These are phyloP conservation scores for Palythoa heliodiscus DNA, from an alignment of 92 coral and sea anemone species.

Conservation along the genomic window DNA sequence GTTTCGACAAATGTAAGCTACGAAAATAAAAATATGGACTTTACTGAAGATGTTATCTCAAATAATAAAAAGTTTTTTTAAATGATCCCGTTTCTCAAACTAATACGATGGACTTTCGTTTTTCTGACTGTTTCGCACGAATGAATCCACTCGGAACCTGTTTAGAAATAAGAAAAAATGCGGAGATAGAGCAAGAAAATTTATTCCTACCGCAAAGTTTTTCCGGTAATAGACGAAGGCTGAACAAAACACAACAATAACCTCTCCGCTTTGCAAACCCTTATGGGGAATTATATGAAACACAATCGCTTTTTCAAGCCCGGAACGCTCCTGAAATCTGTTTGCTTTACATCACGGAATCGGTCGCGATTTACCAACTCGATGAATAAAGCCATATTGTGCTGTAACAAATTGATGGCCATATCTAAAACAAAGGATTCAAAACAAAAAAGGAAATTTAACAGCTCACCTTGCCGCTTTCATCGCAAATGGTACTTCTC, in stretches of 20 bases:
- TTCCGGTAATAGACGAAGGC: not conserved
- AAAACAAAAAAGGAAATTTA: not conserved
- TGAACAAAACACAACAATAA: not conserved
- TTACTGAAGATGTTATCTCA: not conserved
- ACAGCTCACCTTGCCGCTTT: conserved; percentile 68
- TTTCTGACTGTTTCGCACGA: not conserved
- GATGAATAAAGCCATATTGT: not conserved
- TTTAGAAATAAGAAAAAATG: not conserved
- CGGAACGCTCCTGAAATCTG: not conserved
- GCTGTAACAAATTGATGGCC: not conserved
- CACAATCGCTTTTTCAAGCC: not conserved
- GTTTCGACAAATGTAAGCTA: not conserved
- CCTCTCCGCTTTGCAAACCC: not conserved
- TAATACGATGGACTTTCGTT: not conserved
- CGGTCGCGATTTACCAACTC: not conserved
- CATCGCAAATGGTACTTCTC: conserved; percentile 83
- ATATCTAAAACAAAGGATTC: not conserved
- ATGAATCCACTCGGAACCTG: not conserved
- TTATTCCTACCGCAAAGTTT: not conserved
- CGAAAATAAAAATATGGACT: not conserved
- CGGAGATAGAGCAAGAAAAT: not conserved
- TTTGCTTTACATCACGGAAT: not conserved
- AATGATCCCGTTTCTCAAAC: not conserved
- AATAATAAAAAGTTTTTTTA: not conserved
- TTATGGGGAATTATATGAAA: not conserved